A percentile compares a stretch with the other conserved stretches of the same genome.
phyloP scores from a whole-genome alignment of 1,140 invertebrate genomes.

The Drosophila sechellia region DNA sequence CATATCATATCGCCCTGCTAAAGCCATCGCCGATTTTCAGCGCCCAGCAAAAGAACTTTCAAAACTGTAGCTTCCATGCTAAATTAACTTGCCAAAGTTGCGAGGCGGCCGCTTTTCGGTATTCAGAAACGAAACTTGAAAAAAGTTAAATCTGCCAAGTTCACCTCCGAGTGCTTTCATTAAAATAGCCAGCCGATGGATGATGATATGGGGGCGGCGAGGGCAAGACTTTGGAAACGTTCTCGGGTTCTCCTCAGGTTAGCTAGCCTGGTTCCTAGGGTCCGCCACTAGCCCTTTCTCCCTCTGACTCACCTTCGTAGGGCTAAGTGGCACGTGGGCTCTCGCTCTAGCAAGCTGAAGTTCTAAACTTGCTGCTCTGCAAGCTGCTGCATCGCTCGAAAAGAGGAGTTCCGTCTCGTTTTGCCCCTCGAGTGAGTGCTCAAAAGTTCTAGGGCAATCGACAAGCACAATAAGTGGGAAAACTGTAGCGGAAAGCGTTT shows the following conservation, averaged over 20 bases:
- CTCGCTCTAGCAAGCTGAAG: constrained; percentile 61
- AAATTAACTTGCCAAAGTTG: constrained; percentile 81
- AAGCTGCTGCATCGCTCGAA: constrained; percentile 58
- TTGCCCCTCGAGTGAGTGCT: constrained; percentile 11
- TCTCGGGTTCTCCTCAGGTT: constrained; percentile 39
- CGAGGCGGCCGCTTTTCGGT: constrained; percentile 61
- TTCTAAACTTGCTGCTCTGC: constrained; percentile 71
- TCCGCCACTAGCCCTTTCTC: constrained; percentile 9
- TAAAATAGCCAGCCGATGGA: constrained; percentile 29
- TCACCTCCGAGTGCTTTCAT: constrained; percentile 78
- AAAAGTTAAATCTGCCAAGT: constrained; percentile 82
- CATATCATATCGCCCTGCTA: constrained; percentile 71
- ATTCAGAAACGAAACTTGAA: constrained; percentile 78
- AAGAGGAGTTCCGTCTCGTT: constrained; percentile 7
- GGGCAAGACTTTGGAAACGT: constrained; percentile 13
- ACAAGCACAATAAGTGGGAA: constrained; percentile 26
- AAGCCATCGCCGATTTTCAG: constrained; percentile 83
- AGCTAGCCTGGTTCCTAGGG: neutral
- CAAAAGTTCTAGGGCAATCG: constrained; percentile 58
- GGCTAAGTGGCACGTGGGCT: neutral
- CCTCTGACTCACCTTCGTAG: neutral
- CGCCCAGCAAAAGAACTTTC: constrained; percentile 83
- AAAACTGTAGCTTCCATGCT: constrained; percentile 82
- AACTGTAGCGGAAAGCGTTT: constrained; percentile 51
- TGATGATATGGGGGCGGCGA: neutral